Base-by-base conservation (phyloP, 2,888 invertebrate genomes). In the Tetranychus piercei region DNA sequence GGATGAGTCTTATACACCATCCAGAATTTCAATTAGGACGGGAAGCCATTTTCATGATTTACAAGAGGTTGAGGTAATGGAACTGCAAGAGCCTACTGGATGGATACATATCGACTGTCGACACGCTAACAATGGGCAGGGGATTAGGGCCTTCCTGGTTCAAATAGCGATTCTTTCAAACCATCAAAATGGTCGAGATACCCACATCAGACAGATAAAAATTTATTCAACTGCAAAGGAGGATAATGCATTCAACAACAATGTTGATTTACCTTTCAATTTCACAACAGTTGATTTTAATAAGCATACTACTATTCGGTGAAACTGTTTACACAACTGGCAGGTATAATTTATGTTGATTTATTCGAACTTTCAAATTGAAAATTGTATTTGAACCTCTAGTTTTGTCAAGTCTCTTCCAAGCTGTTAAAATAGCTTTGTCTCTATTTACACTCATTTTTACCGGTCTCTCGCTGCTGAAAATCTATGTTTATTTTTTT, bases 1-100 rank as follows among this genome's bases (percentile, higher is more conserved):
- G 66, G 99, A 99, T 83, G 99, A 99, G 83, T 97, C 96, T 81
- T 99, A 99, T 81, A 99, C 99, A 1, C 99, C 99, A 0, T 94
- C 91, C 81, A 86, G 92, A 80, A 91, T 94, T 79, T 93, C 93
- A 1, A 89, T 94, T 77, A 85, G 95, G 80, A 92, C 92, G 34
- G 96, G 96, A 11, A 94, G 92, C 75, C 93, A 95, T 83, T 94
- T 94, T 80, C 94, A 95, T 84, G 96, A 97, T 84, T 85, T 97
- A 55, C 92, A 93, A 82, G 96, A 97, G 83, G 88, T 96, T 76
- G 94, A 95, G 86, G 90, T 94, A 43, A 88, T 94, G 78, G 94
- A 95, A 82, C 83, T 97, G 64, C 88, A 88, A 78, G 97, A 99
- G 82, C 97, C 97, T 0, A 89, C 90, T 81, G 96, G 99, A 65